A percentile compares a stretch with the other conserved stretches of the same genome.
phyloP scores from a whole-genome alignment of 2,113 vertebrate species.

The Megaleporinus macrocephalus region DNA sequence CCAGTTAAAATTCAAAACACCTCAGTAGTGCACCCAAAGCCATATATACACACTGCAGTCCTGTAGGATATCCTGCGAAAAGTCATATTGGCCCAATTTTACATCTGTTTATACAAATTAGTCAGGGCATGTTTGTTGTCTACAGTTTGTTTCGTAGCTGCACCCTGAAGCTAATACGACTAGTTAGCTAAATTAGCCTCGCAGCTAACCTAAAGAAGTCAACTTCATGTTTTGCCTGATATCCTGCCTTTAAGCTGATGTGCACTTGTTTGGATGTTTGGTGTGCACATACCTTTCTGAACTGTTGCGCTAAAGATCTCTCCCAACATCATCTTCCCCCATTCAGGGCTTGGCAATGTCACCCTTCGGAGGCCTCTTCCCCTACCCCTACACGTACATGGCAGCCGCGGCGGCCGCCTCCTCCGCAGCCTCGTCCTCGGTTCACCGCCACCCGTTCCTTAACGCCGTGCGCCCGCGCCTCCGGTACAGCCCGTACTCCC shows the following conservation, averaged over 20 bases:
- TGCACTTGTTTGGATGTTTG: not conserved
- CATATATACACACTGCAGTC: not conserved
- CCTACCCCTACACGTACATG: conserved; percentile 98
- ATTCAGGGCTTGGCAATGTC: conserved; percentile 94
- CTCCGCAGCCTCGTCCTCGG: conserved; percentile 84
- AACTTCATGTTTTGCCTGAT: not conserved
- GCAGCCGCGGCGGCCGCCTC: conserved; percentile 88
- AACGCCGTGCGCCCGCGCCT: conserved; percentile 90
- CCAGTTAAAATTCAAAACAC: not conserved
- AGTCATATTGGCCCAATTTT: not conserved
- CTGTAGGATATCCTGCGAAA: not conserved
- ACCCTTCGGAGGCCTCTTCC: conserved; percentile 92
- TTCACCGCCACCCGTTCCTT: conserved; percentile 93
- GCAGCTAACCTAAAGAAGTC: not conserved
- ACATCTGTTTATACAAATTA: too few relatives aligned
- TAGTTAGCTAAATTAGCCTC: not conserved
- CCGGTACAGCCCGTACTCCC: conserved; percentile 94
- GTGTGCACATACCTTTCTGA: not conserved
- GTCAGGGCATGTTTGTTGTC: too few relatives aligned
- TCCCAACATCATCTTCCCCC: not conserved
- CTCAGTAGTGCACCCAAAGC: not conserved
- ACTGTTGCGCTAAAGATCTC: not conserved
- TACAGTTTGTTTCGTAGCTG: too few relatives aligned
- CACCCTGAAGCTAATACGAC: not conserved
- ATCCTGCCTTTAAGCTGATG: not conserved